A percentile compares a stretch with the other conserved stretches of the same genome.
phyloP scores from a whole-genome alignment of 2,888 invertebrate genomes.

The Mythimna vitellina region DNA sequence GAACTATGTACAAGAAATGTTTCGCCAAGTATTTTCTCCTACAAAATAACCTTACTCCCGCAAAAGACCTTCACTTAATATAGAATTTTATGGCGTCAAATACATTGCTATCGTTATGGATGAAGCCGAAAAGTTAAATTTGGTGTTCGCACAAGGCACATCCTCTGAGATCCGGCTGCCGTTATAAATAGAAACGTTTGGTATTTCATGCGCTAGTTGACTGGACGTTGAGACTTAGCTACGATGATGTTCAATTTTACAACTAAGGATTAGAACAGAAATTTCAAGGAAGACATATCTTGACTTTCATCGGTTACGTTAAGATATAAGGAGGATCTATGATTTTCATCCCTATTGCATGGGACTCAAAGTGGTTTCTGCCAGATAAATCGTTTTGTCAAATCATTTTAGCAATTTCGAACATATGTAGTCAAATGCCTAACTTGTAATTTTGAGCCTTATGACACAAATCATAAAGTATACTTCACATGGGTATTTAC shows the following conservation, averaged over 20 bases:
- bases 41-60: slow-evolving; percentile 43
- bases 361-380: not conserved
- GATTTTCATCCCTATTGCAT: slow-evolving; percentile 25
- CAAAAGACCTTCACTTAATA: slow-evolving; percentile 57
- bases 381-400: slow-evolving; percentile 1
- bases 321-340: not conserved
- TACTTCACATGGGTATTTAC: slow-evolving; percentile 5
- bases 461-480: slow-evolving; percentile 15
- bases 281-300: not conserved
- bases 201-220: slow-evolving; percentile 69
- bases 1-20: not conserved
- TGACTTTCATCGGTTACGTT: slow-evolving; percentile 40
- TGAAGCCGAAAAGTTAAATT: slow-evolving; percentile 66
- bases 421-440: slow-evolving; percentile 25
- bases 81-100: slow-evolving; percentile 52
- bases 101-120: slow-evolving; percentile 53
- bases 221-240: slow-evolving; percentile 39
- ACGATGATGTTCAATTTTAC: slow-evolving; percentile 43
- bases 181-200: slow-evolving; percentile 75
- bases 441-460: slow-evolving; percentile 19
- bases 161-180: slow-evolving; percentile 68
- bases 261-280: slow-evolving; percentile 18
- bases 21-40: slow-evolving; percentile 25
- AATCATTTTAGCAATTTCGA: slow-evolving; percentile 21
- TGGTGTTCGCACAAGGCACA: slow-evolving; percentile 66